A percentile compares a stretch with the other conserved stretches of the same genome.
These are phyloP conservation scores for Rhagologus leucostigma DNA, from an alignment of 2,113 vertebrate genomes.

Conservation along the genomic window DNA sequence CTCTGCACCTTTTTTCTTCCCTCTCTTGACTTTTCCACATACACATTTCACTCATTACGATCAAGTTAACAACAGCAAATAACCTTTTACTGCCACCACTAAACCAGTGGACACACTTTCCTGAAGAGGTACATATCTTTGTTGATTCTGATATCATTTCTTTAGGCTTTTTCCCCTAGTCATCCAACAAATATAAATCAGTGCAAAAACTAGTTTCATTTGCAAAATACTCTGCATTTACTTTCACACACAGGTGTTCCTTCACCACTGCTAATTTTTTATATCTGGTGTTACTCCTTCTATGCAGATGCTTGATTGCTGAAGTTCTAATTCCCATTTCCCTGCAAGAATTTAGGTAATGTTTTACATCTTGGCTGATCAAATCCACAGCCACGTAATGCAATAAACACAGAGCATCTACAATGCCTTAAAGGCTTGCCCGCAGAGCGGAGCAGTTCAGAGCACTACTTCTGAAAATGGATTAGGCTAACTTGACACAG, in stretches of 20 bases:
- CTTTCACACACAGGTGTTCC: background rate
- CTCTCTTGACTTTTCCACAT: background rate
- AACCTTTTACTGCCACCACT: background rate
- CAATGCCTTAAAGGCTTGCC: background rate
- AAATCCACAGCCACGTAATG: background rate
- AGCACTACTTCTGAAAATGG: background rate
- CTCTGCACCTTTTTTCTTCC: background rate
- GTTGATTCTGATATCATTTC: background rate
- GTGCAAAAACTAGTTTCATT: background rate
- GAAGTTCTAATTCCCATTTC: background rate
- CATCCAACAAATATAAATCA: background rate
- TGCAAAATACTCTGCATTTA: background rate
- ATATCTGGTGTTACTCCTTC: background rate
- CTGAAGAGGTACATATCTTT: accelerated
- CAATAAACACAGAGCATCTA: background rate
- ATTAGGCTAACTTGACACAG: background rate
- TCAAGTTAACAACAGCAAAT: background rate
- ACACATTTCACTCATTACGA: background rate
- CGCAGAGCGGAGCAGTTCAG: background rate
- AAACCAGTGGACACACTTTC: background rate
- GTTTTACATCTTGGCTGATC: background rate
- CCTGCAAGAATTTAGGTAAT: background rate
- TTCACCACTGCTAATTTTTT: background rate
- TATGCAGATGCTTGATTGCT: accelerated
- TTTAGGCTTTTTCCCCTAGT: background rate